Base-by-base conservation (phyloP, 1,140 invertebrate genomes). In the Probaryconus sp. region DNA sequence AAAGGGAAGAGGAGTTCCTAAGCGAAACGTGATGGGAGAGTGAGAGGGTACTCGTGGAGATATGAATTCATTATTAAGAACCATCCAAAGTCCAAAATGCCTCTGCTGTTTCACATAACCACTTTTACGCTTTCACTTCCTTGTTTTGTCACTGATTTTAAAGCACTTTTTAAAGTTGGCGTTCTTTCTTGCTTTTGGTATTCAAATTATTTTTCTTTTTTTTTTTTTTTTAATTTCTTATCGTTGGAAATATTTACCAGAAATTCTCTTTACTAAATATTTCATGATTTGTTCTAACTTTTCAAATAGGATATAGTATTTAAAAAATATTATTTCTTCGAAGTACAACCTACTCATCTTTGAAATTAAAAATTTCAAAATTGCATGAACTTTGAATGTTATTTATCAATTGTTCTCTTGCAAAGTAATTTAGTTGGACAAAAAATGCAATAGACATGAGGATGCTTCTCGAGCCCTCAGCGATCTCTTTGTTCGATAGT, bases 31-130 rank as follows among this genome's bases (percentile, higher is more conserved):
- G 37, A 61, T 37, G 18, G 38, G 53, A 31, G 55, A 45, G 20
- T 35, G 45, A 9, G 42, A 56, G 64, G 50, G 65, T 70, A 76
- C 68, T 80, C 77, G 79, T 72, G 58, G 77, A 82, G 82, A 87
- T 86, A 87, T 85, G 84, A 87, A 88, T 88, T 86, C 85, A 86
- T 86, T 85, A 86, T 87, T 83, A 85, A 85, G 81, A 75, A 82
- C 51, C 77, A 79, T 81, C 80, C 79, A 77, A 81, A 77, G 81
- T 79, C 77, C 68, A 70, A 82, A 83, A 77, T 79, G 72, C 64
- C 74, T 69, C 63, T 80, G 78, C 80, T 85, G 80, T 80, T 79
- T 81, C 73, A 18, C 13, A 18, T 61, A 45, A 35, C 60, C 38
- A 45, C 45, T 51, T 42, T 51, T 17, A 11, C n/a, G 21, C 28